Evolutionary conservation across 1,140 invertebrate genomes (phyloP).

Genomic region (Habropoda laboriosa): DNA sequence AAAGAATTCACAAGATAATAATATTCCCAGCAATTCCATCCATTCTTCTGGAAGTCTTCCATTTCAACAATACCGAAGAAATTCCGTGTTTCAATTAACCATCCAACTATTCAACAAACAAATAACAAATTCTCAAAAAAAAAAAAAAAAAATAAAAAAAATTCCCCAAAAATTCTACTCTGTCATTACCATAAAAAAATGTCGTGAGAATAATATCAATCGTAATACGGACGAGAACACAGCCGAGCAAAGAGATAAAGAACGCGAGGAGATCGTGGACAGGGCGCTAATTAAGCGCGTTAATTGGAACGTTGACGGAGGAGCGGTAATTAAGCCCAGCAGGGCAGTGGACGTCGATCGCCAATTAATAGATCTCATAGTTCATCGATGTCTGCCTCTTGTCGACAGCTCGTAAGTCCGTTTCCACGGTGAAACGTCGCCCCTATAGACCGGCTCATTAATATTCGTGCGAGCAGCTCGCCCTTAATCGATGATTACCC

Average conservation of each 20-base stretch:
- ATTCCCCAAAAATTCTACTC: no score
- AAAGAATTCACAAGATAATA: no score
- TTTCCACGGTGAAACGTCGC: not conserved
- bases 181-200: no score
- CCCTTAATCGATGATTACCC: conserved; percentile 48
- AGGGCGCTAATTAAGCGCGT: conserved; percentile 53
- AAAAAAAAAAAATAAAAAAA: no score
- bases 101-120: no score
- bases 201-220: no score
- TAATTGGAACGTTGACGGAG: conserved; percentile 59
- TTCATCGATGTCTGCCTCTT: conserved; percentile 12
- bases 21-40: no score
- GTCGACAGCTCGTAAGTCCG: conserved; percentile 20
- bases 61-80: no score
- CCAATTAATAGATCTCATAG: conserved; percentile 61
- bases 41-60: no score
- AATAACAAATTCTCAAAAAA: no score
- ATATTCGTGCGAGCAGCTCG: conserved; percentile 29
- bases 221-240: conserved; percentile 6
- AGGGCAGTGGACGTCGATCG: conserved; percentile 9
- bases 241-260: not conserved
- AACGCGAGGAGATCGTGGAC: not conserved
- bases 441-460: conserved; percentile 26
- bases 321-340: conserved; percentile 48
- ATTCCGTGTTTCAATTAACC: no score